Evolutionary conservation across 2,113 vertebrate genomes (phyloP).

Genomic region (Ceyx cyanopectus): DNA sequence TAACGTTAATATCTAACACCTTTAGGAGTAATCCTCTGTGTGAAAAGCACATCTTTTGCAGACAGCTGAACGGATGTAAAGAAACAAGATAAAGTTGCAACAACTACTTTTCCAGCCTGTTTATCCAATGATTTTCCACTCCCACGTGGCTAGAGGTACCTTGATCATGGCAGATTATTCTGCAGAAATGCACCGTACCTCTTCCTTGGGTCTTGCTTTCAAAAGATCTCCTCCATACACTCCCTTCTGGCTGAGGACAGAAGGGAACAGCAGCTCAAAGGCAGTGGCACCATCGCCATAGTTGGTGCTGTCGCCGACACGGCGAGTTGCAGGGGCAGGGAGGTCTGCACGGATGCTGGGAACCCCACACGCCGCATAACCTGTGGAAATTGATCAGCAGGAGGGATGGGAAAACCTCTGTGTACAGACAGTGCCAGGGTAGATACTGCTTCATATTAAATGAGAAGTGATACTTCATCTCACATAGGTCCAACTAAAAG

Average conservation of each 20-base stretch:
- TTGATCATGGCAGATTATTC: background rate
- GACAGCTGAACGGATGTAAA: background rate
- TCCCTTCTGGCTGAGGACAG: slow-evolving; percentile 78
- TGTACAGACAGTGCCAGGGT: background rate
- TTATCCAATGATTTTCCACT: background rate
- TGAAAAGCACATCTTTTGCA: background rate
- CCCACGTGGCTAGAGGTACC: background rate
- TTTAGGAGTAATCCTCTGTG: background rate
- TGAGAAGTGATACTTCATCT: background rate
- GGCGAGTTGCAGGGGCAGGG: slow-evolving; percentile 77
- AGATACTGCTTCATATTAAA: background rate
- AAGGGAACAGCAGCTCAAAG: slow-evolving; percentile 80
- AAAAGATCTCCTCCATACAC: slow-evolving; percentile 83
- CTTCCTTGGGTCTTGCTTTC: slow-evolving; percentile 80
- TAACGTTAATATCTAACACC: background rate
- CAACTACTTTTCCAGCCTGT: background rate
- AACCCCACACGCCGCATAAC: slow-evolving; percentile 76
- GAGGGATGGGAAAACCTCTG: background rate
- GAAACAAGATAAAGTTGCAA: background rate
- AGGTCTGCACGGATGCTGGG: slow-evolving; percentile 84
- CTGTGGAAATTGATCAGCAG: slow-evolving; percentile 59
- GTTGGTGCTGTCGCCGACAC: slow-evolving; percentile 81
- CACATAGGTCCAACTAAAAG: background rate
- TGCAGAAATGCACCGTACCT: slow-evolving; percentile 79
- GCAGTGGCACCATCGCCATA: slow-evolving; percentile 82